Percentiles rank a stretch among this genome's conserved stretches.
Conservation (phyloP, 1,140 invertebrate species). For the Micrasema minimum region DNA sequence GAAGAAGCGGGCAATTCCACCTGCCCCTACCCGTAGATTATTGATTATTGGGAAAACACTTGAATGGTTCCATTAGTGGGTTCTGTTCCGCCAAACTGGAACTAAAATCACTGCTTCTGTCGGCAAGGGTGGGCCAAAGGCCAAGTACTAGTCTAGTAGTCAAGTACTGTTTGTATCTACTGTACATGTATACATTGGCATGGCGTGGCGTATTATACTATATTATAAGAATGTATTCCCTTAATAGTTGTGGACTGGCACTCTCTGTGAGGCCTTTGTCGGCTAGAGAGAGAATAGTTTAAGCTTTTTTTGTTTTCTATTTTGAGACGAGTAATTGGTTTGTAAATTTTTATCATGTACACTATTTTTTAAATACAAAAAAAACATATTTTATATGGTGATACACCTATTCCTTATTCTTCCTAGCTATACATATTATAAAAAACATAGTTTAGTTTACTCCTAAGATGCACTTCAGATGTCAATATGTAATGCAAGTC, state of each 20-base stretch:
- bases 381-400: neutral
- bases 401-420: no score
- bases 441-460: no score
- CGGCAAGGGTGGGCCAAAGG: constrained; percentile 2
- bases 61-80: constrained; percentile 32
- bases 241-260: no score
- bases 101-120: neutral
- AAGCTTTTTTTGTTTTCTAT: neutral
- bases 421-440: no score
- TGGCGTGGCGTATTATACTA: no score
- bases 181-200: no score
- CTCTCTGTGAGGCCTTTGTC: constrained; percentile 7
- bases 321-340: neutral
- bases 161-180: no score
- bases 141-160: no score
- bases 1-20: neutral
- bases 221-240: no score
- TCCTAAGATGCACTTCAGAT: no score
- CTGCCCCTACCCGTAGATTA: neutral
- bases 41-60: constrained; percentile 33
- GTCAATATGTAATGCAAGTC: no score
- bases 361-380: neutral
- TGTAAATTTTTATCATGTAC: neutral
- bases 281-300: neutral
- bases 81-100: neutral